Evolutionary conservation across 2,888 invertebrate genomes (phyloP).

Genomic region (Brachynemurus nebulosus): DNA sequence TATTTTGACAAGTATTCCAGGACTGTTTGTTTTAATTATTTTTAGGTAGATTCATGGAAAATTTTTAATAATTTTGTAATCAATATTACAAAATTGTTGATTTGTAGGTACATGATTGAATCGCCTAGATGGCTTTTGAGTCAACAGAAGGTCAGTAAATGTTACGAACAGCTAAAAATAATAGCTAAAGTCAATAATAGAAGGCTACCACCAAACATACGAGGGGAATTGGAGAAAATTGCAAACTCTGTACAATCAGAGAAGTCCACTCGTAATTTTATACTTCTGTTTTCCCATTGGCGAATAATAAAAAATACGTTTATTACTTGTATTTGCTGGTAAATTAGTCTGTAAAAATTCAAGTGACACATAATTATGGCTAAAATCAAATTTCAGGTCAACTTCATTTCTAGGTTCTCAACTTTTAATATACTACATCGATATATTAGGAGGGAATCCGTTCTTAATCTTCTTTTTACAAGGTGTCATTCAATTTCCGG

Average conservation of each 20-base stretch:
- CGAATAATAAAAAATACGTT: background rate
- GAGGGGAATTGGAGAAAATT: too few species aligned
- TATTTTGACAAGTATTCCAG: background rate
- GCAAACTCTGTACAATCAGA: too few species aligned
- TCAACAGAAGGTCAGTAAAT: background rate
- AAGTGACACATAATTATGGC: background rate
- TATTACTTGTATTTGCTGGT: background rate
- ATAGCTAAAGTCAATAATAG: background rate
- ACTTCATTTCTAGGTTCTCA: background rate
- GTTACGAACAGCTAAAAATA: background rate
- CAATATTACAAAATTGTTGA: background rate
- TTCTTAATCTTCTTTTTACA: background rate
- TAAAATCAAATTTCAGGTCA: background rate
- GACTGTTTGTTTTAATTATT: background rate
- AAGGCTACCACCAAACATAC: background rate
- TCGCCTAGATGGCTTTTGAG: background rate
- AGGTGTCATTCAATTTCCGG: background rate
- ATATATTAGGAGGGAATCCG: background rate
- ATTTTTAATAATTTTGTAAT: background rate
- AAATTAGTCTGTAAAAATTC: background rate
- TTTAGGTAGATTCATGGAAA: background rate
- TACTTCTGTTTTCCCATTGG: too few species aligned
- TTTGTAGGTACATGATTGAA: background rate
- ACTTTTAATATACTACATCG: background rate
- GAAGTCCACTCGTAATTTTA: too few species aligned